Evolutionary conservation across 2,113 vertebrate species (phyloP), one percentile per base, ranked within the genome.

Genomic region (Cryptomyrus ogoouensis): DNA sequence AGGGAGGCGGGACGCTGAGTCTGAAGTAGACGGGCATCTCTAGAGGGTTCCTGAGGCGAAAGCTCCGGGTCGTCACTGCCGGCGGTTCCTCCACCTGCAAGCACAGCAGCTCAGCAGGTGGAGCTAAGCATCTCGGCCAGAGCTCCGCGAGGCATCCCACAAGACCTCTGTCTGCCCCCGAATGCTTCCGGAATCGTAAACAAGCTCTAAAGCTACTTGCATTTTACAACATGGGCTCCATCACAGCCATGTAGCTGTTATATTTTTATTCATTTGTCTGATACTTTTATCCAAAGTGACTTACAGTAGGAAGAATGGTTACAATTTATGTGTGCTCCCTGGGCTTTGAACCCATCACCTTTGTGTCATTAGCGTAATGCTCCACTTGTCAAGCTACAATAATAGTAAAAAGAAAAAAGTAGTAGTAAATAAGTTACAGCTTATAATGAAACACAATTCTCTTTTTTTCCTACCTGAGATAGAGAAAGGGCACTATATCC

Each of bases 41-140:
- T 0, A 94, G 95, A 85, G 92, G 90, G 94, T 99, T 99, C 91
- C n/a, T 96, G 93, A 99, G 95, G 91, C 95, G 96, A 94, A 99
- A 70, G 2, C 88, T 96, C 88, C 91, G 96, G 21, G 93, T 94
- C 74, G 93, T 91, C 52, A 95, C 92, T 12, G 56, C 21, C 1
- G 94, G 93, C 35, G 97, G 94, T 3, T 90, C 94, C 94, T 94
- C 91, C 89, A 96, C 92, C 93, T 94, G 92, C 74, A 90, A 2
- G 35, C 90, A 90, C 27, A 90, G 74, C 9, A 31, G 2, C 47
- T 39, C 62, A 21, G 27, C 66, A 70, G 27, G 12, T 8, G 56
- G 56, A 58, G 56, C 56, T 7, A 58, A 58, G 1, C 56, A 74
- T 35, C 10, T 74, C 3, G 3, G 12, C 66, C 31, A 5, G n/a